These are phyloP conservation scores for Euglossa dilemma DNA, from an alignment of 1,140 invertebrate species.

Conservation along the genomic window DNA sequence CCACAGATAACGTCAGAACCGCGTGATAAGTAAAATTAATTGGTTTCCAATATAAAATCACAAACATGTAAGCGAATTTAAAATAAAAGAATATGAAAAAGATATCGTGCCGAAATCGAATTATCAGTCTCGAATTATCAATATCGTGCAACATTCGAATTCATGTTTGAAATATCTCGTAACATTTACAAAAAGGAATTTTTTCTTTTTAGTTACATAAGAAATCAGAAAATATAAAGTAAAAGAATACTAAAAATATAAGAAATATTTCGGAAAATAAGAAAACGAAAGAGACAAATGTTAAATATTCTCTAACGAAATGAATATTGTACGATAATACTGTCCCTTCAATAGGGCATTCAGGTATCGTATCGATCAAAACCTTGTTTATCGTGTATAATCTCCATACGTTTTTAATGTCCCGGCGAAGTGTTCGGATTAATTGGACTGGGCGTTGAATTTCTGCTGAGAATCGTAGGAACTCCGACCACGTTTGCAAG, in stretches of 20 bases:
- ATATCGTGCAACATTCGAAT: background rate
- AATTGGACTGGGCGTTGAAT: slow-evolving; percentile 69
- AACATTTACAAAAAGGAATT: too few species aligned
- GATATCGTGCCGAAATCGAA: background rate
- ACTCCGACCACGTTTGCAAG: slow-evolving; percentile 80
- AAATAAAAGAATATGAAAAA: background rate
- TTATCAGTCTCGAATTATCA: background rate
- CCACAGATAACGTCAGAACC: slow-evolving; percentile 5
- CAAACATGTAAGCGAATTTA: background rate
- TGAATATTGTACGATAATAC: too few species aligned
- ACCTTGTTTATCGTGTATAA: background rate
- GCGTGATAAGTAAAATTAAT: slow-evolving; percentile 5
- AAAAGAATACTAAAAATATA: too few species aligned
- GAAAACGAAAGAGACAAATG: too few species aligned
- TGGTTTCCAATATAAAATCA: background rate
- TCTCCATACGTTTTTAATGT: slow-evolving; percentile 61
- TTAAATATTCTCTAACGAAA: background rate
- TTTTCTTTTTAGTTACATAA: background rate
- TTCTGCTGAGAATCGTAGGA: slow-evolving; percentile 69
- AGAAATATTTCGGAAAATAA: too few species aligned
- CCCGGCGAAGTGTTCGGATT: slow-evolving; percentile 72
- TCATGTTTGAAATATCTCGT: background rate
- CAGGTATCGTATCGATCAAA: background rate
- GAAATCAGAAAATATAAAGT: background rate
- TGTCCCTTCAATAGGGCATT: background rate